Evolutionary conservation across 2,888 invertebrate genomes (phyloP), one percentile per base, ranked within the genome.

Genomic region (Pogonocherus hispidulus): DNA sequence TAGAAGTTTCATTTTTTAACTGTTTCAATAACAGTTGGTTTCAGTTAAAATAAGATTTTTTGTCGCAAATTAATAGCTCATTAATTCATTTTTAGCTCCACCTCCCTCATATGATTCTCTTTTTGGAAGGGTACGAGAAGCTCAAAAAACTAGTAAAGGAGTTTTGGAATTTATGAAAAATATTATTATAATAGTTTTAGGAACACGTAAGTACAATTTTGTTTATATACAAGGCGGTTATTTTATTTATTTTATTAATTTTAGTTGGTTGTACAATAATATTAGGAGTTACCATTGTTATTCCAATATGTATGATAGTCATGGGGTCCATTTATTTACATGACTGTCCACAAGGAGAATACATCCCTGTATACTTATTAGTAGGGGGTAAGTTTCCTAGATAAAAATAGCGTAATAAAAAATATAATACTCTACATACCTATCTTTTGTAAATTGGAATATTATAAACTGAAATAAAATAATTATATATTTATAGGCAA

Each of bases 91-190:
- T 19, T 37, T 59, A 89, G 89, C 88, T 71, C 90, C 91, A 41
- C 91, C 91, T 2, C 91, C 91, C 5, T 89, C 91, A 0, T 91
- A 91, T 77, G 91, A 91, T 78, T 91, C 91, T 0, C 81, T 91
- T 19, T 91, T 90, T 83, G 91, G 91, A 14, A 85, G 89, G 75
- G 89, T 91, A 62, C 85, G 89, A 75, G 89, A 90, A 79, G 91
- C 89, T 0, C 88, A 88, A 74, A 88, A 88, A 79, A 84, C 88
- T 41, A 90, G 91, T 3, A 89, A 87, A 78, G 89, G 90, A 54
- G 83, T 89, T 69, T 80, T 90, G 18, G 90, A 91, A 76, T 91
- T 91, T 81, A 77, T 91, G 51, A 89, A 88, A 79, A 90, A 90
- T 81, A 85, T 91, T 41, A 81, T 90, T 41, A 86, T 90, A 70